A percentile compares a stretch with the other conserved stretches of the same genome.
phyloP scores from a whole-genome alignment of 2,888 invertebrate genomes.

The Gnatocerus cornutus region DNA sequence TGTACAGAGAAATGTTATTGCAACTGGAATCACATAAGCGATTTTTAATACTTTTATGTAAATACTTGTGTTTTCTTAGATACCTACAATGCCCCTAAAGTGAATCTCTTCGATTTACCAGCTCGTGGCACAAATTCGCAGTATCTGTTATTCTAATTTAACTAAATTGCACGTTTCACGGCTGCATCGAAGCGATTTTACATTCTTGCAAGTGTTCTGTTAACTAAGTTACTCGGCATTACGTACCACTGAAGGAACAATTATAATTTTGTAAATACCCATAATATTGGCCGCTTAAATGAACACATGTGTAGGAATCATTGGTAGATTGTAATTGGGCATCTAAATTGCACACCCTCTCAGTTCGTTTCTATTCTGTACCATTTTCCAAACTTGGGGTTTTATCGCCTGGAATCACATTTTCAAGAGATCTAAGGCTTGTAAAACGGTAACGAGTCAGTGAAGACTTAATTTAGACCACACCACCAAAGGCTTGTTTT shows the following conservation, averaged over 20 bases:
- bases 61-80: no score
- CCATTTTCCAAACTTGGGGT: slow-evolving; percentile 12
- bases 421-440: not conserved
- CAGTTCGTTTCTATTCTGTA: slow-evolving; percentile 5
- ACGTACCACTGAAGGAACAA: no score
- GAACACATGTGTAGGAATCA: slow-evolving; percentile 65
- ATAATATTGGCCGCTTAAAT: slow-evolving; percentile 60
- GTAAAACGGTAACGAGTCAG: not conserved
- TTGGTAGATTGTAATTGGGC: slow-evolving; percentile 60
- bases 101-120: no score
- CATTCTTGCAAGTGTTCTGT: no score
- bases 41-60: no score
- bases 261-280: slow-evolving; percentile 2
- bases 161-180: no score
- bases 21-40: no score
- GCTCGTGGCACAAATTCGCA: no score
- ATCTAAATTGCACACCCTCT: slow-evolving; percentile 43
- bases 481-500: not conserved
- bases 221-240: not conserved
- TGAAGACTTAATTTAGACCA: not conserved
- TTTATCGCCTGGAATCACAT: not conserved
- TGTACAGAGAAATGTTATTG: no score
- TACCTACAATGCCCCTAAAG: no score
- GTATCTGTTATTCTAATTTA: no score
- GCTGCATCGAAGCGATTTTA: no score